Evolutionary conservation across 2,888 invertebrate genomes (phyloP).

Genomic region (Tortricodes alternella): DNA sequence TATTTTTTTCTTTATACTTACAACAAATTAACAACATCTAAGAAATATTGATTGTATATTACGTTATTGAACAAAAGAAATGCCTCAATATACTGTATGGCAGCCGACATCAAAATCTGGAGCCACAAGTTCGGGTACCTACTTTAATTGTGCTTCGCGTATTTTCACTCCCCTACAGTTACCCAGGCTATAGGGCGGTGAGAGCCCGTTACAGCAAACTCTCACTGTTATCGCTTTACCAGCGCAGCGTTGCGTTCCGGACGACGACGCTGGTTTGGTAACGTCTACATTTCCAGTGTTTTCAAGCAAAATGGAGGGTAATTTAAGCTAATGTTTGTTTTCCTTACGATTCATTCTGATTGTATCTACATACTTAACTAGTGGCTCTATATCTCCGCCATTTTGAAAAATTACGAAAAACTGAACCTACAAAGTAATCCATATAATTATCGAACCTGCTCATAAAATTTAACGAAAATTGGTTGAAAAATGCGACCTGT

Average conservation of each 20-base stretch:
- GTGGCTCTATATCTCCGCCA: too few relatives aligned
- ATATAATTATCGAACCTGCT: too few relatives aligned
- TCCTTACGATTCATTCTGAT: too few relatives aligned
- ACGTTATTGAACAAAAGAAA: too few relatives aligned
- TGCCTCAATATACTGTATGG: not conserved
- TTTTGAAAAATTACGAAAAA: too few relatives aligned
- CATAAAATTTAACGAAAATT: too few relatives aligned
- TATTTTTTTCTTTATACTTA: too few relatives aligned
- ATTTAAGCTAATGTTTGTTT: not conserved
- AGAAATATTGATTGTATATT: too few relatives aligned
- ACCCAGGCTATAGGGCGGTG: not conserved
- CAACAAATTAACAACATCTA: too few relatives aligned
- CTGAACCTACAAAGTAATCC: too few relatives aligned
- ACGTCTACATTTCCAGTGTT: not conserved
- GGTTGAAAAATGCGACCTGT: too few relatives aligned
- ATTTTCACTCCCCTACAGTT: not conserved
- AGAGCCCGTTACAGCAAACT: not conserved
- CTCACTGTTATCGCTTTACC: not conserved
- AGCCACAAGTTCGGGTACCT: not conserved
- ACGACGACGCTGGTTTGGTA: not conserved
- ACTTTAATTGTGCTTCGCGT: not conserved
- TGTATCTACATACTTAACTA: too few relatives aligned
- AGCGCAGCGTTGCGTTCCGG: not conserved
- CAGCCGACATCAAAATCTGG: not conserved
- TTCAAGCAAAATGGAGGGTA: not conserved